A percentile compares a stretch with the other conserved stretches of the same genome.
Conservation (phyloP, 2,888 invertebrate genomes). For the Dolomedes plantarius region DNA sequence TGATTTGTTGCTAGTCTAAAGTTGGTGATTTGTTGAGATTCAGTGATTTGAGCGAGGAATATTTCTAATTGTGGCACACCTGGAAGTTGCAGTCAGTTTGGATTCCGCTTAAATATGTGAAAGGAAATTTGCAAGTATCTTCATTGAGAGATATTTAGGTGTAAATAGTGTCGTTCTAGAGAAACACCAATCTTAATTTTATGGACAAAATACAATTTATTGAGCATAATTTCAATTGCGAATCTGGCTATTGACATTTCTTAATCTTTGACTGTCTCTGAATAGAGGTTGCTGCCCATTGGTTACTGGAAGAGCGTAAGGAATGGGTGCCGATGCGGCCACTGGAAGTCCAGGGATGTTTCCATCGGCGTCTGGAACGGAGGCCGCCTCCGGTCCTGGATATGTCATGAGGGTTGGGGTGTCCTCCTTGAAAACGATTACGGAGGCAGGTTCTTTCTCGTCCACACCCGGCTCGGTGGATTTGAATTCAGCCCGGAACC, state of each 20-base stretch:
- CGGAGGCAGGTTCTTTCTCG: constrained; percentile 18
- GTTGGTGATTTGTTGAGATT: too few relatives aligned
- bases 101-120: too few relatives aligned
- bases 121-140: too few relatives aligned
- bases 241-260: background rate
- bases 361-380: constrained; percentile 12
- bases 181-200: too few relatives aligned
- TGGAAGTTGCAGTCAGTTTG: too few relatives aligned
- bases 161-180: too few relatives aligned
- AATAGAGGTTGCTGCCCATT: background rate
- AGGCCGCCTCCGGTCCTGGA: constrained; percentile 20
- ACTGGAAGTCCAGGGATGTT: constrained; percentile 4
- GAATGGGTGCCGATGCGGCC: background rate
- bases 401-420: constrained; percentile 25
- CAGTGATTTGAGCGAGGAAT: too few relatives aligned
- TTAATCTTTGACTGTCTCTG: background rate
- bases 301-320: background rate
- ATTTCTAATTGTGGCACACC: too few relatives aligned
- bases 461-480: constrained; percentile 16
- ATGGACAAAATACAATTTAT: too few relatives aligned
- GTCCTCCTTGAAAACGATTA: constrained; percentile 27
- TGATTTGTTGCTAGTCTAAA: too few relatives aligned
- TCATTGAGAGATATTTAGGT: too few relatives aligned
- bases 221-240: too few relatives aligned
- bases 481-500: constrained; percentile 46